Percentiles rank a stretch among this genome's conserved stretches.
Evolutionary conservation across 53 echinoderm and acorn worm genomes (phyloP).

Genomic region (Henricia sp.): DNA sequence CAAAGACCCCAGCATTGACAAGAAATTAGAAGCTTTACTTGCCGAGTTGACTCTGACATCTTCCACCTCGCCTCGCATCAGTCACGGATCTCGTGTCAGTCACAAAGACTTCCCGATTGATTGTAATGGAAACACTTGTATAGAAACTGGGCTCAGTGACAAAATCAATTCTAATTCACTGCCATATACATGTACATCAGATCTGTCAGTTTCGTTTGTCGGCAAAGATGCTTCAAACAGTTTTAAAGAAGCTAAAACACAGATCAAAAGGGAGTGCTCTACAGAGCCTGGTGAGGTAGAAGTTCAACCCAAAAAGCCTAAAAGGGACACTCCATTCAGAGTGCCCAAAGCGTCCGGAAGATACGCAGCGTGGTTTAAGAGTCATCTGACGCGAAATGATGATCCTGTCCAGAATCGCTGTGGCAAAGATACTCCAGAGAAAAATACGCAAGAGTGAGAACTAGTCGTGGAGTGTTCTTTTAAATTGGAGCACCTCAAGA

Average conservation of each 20-base stretch:
- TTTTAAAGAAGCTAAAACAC: not conserved
- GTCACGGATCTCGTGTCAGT: too few relatives aligned
- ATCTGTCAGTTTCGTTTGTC: not conserved
- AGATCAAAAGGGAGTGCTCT: not conserved
- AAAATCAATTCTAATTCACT: too few relatives aligned
- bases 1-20: slow-evolving; percentile 43
- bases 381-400: not conserved
- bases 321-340: slow-evolving; percentile 14
- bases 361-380: not conserved
- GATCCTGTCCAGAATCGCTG: not conserved
- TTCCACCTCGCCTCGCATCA: not conserved
- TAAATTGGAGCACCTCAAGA: too few relatives aligned
- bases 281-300: not conserved
- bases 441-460: not conserved
- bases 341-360: not conserved
- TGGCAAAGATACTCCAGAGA: not conserved
- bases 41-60: slow-evolving; percentile 30
- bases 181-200: too few relatives aligned
- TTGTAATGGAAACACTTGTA: too few relatives aligned
- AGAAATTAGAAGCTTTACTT: slow-evolving; percentile 25
- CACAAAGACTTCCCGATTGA: too few relatives aligned
- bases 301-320: not conserved
- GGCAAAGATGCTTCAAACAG: not conserved
- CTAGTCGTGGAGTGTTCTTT: too few relatives aligned
- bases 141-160: too few relatives aligned